Percentiles rank a stretch among this genome's conserved stretches.
Evolutionary conservation across 1,140 invertebrate species (phyloP).

Genomic region (Drosophila nigromelanica): DNA sequence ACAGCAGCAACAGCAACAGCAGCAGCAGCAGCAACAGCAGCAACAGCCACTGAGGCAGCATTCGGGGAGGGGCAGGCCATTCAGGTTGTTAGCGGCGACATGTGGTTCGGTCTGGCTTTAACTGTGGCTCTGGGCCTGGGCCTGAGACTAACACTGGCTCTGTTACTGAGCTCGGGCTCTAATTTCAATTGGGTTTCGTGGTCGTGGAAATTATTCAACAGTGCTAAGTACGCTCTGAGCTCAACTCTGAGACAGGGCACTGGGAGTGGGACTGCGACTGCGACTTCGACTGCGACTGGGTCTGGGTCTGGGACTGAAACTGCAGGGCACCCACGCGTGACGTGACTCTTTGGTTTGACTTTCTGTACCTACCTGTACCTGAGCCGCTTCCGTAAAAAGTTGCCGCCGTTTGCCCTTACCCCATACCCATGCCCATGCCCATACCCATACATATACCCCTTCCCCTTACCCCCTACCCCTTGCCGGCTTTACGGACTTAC

Average conservation of each 20-base stretch:
- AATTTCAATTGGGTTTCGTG: slow-evolving; percentile 81
- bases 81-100: slow-evolving; percentile 71
- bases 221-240: slow-evolving; percentile 67
- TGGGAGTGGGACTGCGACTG: slow-evolving; percentile 3
- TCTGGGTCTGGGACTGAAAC: slow-evolving; percentile 24
- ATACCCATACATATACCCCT: not conserved
- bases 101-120: slow-evolving; percentile 55
- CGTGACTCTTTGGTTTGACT: slow-evolving; percentile 81
- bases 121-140: not conserved
- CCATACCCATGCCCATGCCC: not conserved
- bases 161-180: slow-evolving; percentile 67
- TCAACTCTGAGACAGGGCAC: slow-evolving; percentile 10
- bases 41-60: slow-evolving; percentile 15
- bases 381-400: slow-evolving; percentile 78
- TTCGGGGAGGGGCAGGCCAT: slow-evolving; percentile 16
- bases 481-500: slow-evolving; percentile 4
- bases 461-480: slow-evolving; percentile 2
- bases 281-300: slow-evolving; percentile 8
- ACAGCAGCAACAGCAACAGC: not conserved
- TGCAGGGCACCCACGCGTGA: slow-evolving; percentile 76
- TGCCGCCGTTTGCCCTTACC: slow-evolving; percentile 53
- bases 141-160: slow-evolving; percentile 23
- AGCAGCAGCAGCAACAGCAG: too few relatives aligned
- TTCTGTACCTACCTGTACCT: slow-evolving; percentile 65
- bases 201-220: slow-evolving; percentile 81